Percentiles rank a stretch among this genome's conserved stretches.
These are phyloP conservation scores for Anhinga anhinga DNA, from an alignment of 2,113 vertebrate genomes.

Conservation along the genomic window DNA sequence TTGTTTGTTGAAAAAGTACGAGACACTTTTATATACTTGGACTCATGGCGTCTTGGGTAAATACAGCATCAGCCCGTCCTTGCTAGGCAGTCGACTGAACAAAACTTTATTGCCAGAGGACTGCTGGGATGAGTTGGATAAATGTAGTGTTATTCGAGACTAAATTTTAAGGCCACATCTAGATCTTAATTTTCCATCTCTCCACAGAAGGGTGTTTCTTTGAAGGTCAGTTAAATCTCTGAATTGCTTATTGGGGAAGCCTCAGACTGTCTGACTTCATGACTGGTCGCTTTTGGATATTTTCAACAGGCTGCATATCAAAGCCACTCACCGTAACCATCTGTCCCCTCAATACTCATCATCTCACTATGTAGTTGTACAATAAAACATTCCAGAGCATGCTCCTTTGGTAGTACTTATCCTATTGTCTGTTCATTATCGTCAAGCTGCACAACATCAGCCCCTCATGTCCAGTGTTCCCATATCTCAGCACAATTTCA, in stretches of 20 bases:
- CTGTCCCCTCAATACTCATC: neutral
- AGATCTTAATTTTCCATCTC: neutral
- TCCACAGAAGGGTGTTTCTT: neutral
- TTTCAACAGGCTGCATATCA: accelerated
- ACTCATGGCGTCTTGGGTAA: neutral
- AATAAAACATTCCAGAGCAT: neutral
- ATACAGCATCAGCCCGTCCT: neutral
- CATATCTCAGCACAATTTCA: neutral
- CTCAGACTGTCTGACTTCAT: neutral
- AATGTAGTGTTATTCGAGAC: neutral
- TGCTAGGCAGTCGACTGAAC: neutral
- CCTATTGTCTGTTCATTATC: neutral
- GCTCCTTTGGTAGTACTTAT: neutral
- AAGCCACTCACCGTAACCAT: neutral
- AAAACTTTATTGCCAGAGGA: neutral
- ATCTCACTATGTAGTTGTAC: neutral
- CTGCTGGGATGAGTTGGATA: neutral
- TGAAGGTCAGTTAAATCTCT: neutral
- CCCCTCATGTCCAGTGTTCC: neutral
- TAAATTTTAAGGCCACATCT: neutral
- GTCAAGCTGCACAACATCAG: neutral
- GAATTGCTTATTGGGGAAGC: neutral
- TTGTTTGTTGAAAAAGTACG: neutral
- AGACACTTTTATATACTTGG: neutral
- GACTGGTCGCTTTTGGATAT: neutral